Base-by-base conservation (phyloP, 1,140 invertebrate species). In the Papilio polytes region DNA sequence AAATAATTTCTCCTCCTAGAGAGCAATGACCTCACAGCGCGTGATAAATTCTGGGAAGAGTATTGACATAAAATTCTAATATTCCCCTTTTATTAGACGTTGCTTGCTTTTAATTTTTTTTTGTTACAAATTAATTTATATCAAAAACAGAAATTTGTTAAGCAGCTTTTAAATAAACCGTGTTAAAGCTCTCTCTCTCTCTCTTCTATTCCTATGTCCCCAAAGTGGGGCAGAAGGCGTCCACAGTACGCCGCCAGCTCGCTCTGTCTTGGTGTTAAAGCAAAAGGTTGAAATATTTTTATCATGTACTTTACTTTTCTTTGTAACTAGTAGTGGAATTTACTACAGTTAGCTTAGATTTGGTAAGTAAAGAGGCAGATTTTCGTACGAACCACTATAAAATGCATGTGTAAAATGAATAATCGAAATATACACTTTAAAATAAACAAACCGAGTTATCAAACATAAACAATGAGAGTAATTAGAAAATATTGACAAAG, bases 401-500 rank as follows among this genome's bases (percentile, higher is more conserved):
- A 8, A 59, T 6, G n/a, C 56, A 59, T 9, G 7, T 20, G 56
- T 59, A n/a, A 59, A 59, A 8, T 18, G n/a, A n/a, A n/a, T 18
- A 2, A 48, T 46, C 44, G 36, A 74, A 74, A 20, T 12, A n/a
- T 12, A n/a, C 48, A 74, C n/a, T n/a, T 26, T 46, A 20, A 48
- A 74, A 44, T 51, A 22, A 74, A 74, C 73, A 51, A 74, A 74
- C 7, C 46, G 4, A 74, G 20, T 46, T 20, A 26, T 3, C 9
- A 3, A 31, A 66, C 63, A 66, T 31, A 74, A 74, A 74, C 73
- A 74, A 51, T 46, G 13, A 51, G 51, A 74, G 46, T 46, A 74
- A 74, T 74, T 51, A 74, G 73, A 44, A 74, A 74, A 74, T 74
- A 74, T 74, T 74, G n/a, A 74, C 73, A 74, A 74, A 74, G 73